Evolutionary conservation across 2,113 vertebrate genomes (phyloP), one percentile per base, ranked within the genome.

Genomic region (Melanerpes aurifrons): DNA sequence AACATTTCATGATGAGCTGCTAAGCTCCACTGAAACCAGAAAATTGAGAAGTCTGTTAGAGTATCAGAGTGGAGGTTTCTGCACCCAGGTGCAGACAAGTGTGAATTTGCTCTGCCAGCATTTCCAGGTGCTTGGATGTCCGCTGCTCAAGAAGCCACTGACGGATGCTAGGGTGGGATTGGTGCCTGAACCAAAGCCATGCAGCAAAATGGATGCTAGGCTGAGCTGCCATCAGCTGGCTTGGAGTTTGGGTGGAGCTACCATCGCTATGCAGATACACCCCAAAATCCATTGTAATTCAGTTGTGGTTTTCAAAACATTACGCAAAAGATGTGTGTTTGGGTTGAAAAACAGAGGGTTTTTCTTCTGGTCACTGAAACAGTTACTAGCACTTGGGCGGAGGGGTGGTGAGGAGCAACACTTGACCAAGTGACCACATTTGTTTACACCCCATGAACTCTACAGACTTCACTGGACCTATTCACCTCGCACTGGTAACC

Each of bases 81-180:
- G 7, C 35, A 18, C 12, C 57, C 74, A 53, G 48, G 67, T 90
- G 77, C 69, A 31, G 58, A 35, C 32, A n/a, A 20, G 50, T 11
- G 53, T 56, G 53, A 56, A 67, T 54, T 37, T 19, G 31, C 2
- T 3, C 76, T 19, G 26, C n/a, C 43, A 13, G 40, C 6, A 9
- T 40, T 69, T 77, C 54, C 74, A 45, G 81, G 15, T 10, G 57
- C 26, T 1, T 6, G 66, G 57, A 10, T 5, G 24, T 0, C 3
- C 0, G 0, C n/a, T 28, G 35, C 35, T 32, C 21, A 20, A 29
- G 63, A 21, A 61, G 13, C 66, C 14, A 74, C 31, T 47, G 3
- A 0, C 54, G 9, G 5, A 2, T 0, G 0, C 2, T 2, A 7
- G 35, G 3, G 3, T 5, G 18, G 19, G 54, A 29, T 1, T 15